Evolutionary conservation across 2,797 vertebrate genomes (phyloP), one percentile per base, ranked within the genome.

Genomic region (Pangasius sanitwongsei): DNA sequence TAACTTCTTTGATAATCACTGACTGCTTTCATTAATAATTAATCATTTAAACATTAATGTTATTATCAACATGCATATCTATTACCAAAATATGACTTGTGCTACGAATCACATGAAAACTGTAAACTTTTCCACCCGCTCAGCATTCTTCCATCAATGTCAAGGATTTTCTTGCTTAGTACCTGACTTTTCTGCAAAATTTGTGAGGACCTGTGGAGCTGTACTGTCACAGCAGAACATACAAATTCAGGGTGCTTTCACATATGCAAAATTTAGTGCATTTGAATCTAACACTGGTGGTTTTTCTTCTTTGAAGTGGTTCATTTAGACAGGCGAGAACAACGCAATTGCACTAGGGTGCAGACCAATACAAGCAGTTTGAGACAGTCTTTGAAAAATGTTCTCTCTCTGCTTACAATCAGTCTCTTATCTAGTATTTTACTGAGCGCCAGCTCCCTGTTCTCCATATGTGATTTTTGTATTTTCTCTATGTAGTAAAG

Each of bases 21-120:
- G 37, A 63, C 59, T 63, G 59, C 81, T 63, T 83, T 83, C 37
- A 28, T 83, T n/a, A 83, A 63, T 9, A 83, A 65, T 65, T 63
- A 28, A 65, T 83, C 16, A 48, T 48, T 25, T n/a, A n/a, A n/a
- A n/a, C n/a, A n/a, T n/a, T n/a, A n/a, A 23, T 61, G 20, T 83
- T 83, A 6, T 37, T 13, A 31, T 28, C 25, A 48, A 65, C 57
- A 83, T 82, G 80, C 18, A 37, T 13, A 6, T 44, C 37, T 63
- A 44, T 83, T 44, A 63, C 6, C n/a, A 53, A 69, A 83, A 69
- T 31, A 25, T 53, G n/a, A 85, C 34, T 69, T 67, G 28, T 67
- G 15, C 41, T 31, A 31, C 1, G n/a, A 53, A 70, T 69, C n/a
- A 70, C 15, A 55, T 13, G 34, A 70, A 72, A 55, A 37, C 67